These are phyloP conservation scores for Leontopithecus rosalia DNA, from an alignment of 2,797 vertebrate species.

Conservation along the genomic window DNA sequence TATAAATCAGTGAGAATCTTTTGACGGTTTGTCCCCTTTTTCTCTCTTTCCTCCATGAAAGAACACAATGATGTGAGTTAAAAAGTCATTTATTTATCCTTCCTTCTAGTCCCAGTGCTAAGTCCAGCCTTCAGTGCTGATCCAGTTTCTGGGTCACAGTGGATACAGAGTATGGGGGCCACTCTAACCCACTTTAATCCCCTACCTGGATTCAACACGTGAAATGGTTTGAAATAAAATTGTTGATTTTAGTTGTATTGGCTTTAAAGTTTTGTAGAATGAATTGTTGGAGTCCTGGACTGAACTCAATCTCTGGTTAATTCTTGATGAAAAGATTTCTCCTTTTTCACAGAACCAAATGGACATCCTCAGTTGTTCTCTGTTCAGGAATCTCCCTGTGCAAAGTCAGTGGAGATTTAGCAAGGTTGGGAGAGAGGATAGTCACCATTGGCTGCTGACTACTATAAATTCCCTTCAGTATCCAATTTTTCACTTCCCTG, in stretches of 20 bases:
- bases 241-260: neutral
- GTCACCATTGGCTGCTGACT: neutral
- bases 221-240: neutral
- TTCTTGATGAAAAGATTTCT: neutral
- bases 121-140: neutral
- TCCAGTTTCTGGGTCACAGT: neutral
- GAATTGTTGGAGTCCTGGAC: neutral
- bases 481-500: neutral
- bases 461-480: neutral
- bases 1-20: slow-evolving; percentile 40
- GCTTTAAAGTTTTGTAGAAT: neutral
- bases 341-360: neutral
- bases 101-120: neutral
- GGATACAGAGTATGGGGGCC: too few species aligned
- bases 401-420: neutral
- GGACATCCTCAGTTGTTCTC: neutral
- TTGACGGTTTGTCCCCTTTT: neutral
- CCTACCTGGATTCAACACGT: neutral
- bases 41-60: neutral
- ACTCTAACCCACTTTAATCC: neutral
- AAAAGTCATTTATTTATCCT: neutral
- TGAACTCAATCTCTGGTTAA: neutral
- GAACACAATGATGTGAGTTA: neutral
- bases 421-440: neutral
- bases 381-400: neutral